A percentile compares a stretch with the other conserved stretches of the same genome.
phyloP scores from a whole-genome alignment of 2,113 vertebrate species.

The Epinephelus fuscoguttatus region DNA sequence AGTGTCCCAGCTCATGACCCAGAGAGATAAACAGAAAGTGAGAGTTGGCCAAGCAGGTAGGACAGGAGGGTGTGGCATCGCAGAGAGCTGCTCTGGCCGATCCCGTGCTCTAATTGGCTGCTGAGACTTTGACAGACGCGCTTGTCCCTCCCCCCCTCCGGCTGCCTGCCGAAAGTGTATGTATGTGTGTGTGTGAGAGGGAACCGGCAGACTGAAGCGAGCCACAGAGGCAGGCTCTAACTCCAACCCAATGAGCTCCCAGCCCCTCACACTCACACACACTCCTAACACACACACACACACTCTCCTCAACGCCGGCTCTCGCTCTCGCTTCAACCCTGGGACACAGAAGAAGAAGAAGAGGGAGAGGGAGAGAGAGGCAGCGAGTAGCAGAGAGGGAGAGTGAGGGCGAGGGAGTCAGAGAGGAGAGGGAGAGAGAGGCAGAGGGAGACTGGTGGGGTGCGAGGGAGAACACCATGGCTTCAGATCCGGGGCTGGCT shows the following conservation, averaged over 20 bases:
- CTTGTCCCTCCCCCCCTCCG: conserved; percentile 62
- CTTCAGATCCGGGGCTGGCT: conserved; percentile 83
- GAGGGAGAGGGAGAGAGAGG: conserved; percentile 54
- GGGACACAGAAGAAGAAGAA: conserved; percentile 68
- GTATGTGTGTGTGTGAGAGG: conserved; percentile 60
- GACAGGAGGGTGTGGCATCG: conserved; percentile 49
- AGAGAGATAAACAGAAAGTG: conserved; percentile 58
- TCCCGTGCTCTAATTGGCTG: conserved; percentile 74
- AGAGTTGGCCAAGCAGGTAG: conserved; percentile 63
- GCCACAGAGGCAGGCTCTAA: conserved; percentile 72
- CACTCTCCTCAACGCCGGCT: conserved; percentile 49
- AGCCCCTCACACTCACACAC: conserved; percentile 64
- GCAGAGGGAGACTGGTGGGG: conserved; percentile 75
- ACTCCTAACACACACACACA: conserved; percentile 51
- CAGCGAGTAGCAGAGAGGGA: conserved; percentile 62
- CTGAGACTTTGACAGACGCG: conserved; percentile 59
- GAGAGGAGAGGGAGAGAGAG: conserved; percentile 71
- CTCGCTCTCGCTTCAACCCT: conserved; percentile 63
- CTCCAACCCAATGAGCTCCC: conserved; percentile 77
- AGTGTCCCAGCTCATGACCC: conserved; percentile 47
- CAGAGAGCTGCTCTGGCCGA: not conserved
- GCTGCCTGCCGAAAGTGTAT: conserved; percentile 67
- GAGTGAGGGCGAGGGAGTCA: conserved; percentile 71
- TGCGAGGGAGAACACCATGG: conserved; percentile 82
- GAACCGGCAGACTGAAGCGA: conserved; percentile 72